Evolutionary conservation across 2,888 invertebrate genomes (phyloP), one percentile per base, ranked within the genome.

Genomic region (Pteria penguin): DNA sequence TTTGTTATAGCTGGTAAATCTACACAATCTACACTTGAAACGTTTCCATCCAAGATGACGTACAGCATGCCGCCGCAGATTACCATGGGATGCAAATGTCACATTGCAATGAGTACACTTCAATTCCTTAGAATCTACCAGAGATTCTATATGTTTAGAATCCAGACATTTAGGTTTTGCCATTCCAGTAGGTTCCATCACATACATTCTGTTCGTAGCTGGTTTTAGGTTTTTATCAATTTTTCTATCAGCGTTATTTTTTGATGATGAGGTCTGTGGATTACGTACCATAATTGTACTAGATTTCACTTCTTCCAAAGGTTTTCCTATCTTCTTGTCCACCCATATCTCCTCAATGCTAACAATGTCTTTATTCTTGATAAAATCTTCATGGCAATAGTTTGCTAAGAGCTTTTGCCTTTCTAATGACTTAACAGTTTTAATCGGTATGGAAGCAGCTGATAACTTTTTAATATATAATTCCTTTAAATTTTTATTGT

Each of bases 11-110:
- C 86, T 81, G n/a, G 83, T 79, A 71, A 84, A 96, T 67, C 94
- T 94, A 91, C 96, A 96, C 24, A 95, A 91, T 86, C 94, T 95
- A 88, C 96, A 96, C 72, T 95, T 95, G 89, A 95, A 96, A 32
- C 96, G 94, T 86, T 95, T 94, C 95, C 95, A 95, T 76, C 95
- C 94, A 76, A 95, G 94, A 88, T 96, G 96, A 2, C 92, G 89
- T 0, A 95, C 94, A 92, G 95, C 94, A 69, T 96, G 96, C 4
- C 96, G 94, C 87, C 95, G 95, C 1, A 96, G 95, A 87, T 96
- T 95, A 66, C 93, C 92, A 22, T 93, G 87, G 32, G 93, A 93
- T 1, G 92, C 88, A 85, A 93, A 94, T 81, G 92, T 93, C 18
- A 84, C 82, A 24, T 86, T 83, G 81, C 92, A 92, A 57, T 88